phyloP scores from a whole-genome alignment of 2,888 invertebrate species.

The Pristionchus fissidentatus region DNA sequence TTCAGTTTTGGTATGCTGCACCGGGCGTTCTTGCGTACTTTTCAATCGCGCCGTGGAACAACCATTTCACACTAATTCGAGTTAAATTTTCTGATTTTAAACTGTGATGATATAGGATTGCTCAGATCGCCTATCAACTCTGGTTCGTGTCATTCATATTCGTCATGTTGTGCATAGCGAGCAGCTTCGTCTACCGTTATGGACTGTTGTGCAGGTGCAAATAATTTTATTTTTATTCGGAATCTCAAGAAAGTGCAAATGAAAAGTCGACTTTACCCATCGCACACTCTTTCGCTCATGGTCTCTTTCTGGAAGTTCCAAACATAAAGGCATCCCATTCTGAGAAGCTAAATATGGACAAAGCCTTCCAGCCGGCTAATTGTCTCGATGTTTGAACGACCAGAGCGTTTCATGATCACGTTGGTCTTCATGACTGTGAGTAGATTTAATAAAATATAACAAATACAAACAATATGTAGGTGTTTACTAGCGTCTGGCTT shows the following conservation, averaged over 20 bases:
- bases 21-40: background rate
- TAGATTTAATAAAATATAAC: too few species aligned
- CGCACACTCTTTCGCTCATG: too few species aligned
- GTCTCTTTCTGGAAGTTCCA: too few species aligned
- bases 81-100: background rate
- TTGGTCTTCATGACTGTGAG: background rate
- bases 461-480: background rate
- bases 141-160: conserved; percentile 7
- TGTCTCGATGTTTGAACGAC: background rate
- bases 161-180: background rate
- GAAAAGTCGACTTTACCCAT: too few species aligned
- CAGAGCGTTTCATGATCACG: background rate
- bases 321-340: too few species aligned
- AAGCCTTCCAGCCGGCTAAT: background rate
- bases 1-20: conserved; percentile 4
- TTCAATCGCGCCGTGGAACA: background rate
- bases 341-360: too few species aligned
- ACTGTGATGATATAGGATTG: background rate
- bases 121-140: background rate
- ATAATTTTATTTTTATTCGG: background rate
- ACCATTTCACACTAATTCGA: background rate
- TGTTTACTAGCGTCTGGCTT: background rate
- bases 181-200: background rate
- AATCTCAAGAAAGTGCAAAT: too few species aligned
- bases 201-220: conserved; percentile 8